These are phyloP conservation scores for Ictalurus furcatus DNA, from an alignment of 2,113 vertebrate species.

Conservation along the genomic window DNA sequence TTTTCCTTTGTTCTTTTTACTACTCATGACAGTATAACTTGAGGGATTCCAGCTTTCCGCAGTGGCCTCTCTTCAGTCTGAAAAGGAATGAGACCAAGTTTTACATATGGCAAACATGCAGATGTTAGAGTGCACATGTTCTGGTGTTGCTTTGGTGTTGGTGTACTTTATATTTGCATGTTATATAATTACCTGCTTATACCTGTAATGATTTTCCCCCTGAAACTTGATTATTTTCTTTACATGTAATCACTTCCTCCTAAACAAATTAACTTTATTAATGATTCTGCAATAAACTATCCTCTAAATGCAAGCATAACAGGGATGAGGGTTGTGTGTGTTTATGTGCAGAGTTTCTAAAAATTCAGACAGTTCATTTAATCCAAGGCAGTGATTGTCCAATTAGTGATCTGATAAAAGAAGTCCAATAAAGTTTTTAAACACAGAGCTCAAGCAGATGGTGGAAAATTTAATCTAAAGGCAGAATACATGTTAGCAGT, in stretches of 20 bases:
- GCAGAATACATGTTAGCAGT: too few species aligned
- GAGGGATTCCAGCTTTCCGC: not conserved
- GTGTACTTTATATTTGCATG: not conserved
- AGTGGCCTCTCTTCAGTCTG: not conserved
- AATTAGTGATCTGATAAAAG: too few species aligned
- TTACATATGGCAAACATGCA: not conserved
- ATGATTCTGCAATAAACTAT: not conserved
- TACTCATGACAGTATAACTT: not conserved
- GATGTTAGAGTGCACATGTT: not conserved
- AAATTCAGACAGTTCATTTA: too few species aligned
- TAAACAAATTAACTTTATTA: not conserved
- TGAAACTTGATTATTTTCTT: not conserved
- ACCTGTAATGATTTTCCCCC: not conserved
- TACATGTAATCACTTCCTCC: not conserved
- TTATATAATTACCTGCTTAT: not conserved
- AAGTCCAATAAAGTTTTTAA: too few species aligned
- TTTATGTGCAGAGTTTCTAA: not conserved
- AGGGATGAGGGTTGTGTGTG: not conserved
- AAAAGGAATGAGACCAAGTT: not conserved
- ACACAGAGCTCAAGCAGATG: too few species aligned
- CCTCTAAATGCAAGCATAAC: not conserved
- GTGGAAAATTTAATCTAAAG: too few species aligned
- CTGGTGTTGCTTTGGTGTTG: not conserved
- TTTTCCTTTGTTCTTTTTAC: not conserved
- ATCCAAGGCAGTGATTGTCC: too few species aligned